Conservation (phyloP, 2,797 vertebrate species). For the Takifugu ocellatus region DNA sequence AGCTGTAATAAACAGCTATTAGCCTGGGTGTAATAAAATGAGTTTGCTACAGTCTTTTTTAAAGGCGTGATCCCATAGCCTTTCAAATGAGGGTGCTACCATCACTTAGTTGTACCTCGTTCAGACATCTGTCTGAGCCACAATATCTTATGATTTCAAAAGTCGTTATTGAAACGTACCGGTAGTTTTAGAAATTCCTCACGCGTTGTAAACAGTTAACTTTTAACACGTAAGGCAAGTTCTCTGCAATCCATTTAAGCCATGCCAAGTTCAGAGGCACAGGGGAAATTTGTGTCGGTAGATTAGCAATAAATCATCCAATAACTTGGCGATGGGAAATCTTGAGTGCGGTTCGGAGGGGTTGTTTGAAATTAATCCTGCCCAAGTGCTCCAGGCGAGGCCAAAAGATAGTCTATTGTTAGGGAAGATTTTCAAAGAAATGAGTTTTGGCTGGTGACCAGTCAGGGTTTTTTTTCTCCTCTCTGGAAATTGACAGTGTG, state of each 20-base stretch:
- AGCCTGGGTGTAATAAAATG: slow-evolving; percentile 56
- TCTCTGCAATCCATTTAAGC: slow-evolving; percentile 65
- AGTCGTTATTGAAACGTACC: slow-evolving; percentile 27
- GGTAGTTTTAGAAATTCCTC: slow-evolving; percentile 36
- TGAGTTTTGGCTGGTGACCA: slow-evolving; percentile 65
- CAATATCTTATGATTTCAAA: slow-evolving; percentile 15
- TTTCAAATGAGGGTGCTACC: slow-evolving; percentile 40
- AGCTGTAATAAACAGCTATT: slow-evolving; percentile 51
- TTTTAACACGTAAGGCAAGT: slow-evolving; percentile 50
- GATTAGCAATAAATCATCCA: slow-evolving; percentile 77
- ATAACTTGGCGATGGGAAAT: slow-evolving; percentile 68
- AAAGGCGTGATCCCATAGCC: slow-evolving; percentile 53
- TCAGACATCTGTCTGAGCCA: slow-evolving; percentile 24
- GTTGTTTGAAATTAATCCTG: slow-evolving; percentile 67
- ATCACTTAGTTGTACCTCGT: slow-evolving; percentile 32
- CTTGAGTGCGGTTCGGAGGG: slow-evolving; percentile 46
- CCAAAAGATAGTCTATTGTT: slow-evolving; percentile 61
- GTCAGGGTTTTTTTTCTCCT: slow-evolving; percentile 33
- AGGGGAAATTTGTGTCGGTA: slow-evolving; percentile 69
- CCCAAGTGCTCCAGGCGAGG: slow-evolving; percentile 51
- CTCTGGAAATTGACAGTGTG: slow-evolving; percentile 60
- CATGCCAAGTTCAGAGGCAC: slow-evolving; percentile 67
- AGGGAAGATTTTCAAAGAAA: slow-evolving; percentile 64
- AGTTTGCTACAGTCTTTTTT: slow-evolving; percentile 48
- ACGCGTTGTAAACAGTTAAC: slow-evolving; percentile 41